phyloP scores from a whole-genome alignment of 2,797 vertebrate genomes.

The Falco rusticolus region DNA sequence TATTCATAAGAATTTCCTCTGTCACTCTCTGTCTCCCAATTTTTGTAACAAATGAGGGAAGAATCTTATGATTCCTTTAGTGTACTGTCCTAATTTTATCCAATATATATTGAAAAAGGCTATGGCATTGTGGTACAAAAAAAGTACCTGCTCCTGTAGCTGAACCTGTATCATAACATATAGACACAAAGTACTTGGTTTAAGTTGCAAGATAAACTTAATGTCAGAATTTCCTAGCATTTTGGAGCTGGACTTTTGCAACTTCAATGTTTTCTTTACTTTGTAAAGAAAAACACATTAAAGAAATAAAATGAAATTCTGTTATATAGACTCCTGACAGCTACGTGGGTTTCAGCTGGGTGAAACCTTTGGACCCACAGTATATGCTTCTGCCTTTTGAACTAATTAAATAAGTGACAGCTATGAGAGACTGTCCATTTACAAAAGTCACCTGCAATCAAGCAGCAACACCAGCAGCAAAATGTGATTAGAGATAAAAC shows the following conservation, averaged over 20 bases:
- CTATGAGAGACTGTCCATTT: neutral
- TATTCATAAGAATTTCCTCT: neutral
- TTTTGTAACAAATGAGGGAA: neutral
- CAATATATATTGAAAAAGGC: neutral
- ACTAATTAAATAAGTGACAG: slow-evolving; percentile 34
- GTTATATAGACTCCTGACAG: neutral
- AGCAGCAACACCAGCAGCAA: neutral
- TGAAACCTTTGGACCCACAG: neutral
- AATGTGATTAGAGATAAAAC: neutral
- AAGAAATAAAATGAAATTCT: neutral
- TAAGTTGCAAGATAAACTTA: neutral
- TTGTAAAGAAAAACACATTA: neutral
- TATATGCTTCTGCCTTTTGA: neutral
- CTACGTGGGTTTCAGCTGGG: neutral
- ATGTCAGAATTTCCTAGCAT: neutral
- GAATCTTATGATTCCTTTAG: neutral
- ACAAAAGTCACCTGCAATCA: slow-evolving; percentile 15
- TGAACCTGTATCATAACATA: neutral
- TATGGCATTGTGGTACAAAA: neutral
- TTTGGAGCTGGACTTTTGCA: neutral
- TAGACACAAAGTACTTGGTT: neutral
- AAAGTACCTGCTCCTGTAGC: neutral
- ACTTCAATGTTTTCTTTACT: neutral
- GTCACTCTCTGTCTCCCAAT: neutral
- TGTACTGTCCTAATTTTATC: neutral